Percentiles rank a stretch among this genome's conserved stretches.
phyloP scores from a whole-genome alignment of 1,140 invertebrate genomes.

The Tetramorium parvispinum region DNA sequence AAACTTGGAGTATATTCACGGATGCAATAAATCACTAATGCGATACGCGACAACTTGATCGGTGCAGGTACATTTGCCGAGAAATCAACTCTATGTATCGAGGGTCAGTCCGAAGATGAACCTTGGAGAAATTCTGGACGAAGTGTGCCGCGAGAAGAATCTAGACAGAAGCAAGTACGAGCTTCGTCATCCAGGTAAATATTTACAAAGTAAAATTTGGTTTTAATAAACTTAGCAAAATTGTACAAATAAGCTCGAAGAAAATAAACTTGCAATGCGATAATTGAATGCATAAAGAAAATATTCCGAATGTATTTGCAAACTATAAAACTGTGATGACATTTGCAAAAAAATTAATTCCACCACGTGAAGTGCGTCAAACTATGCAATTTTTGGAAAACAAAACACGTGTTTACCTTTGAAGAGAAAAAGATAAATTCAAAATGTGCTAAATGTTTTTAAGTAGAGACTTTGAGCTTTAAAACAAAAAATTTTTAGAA shows the following conservation, averaged over 20 bases:
- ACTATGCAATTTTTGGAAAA: no score
- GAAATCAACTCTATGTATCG: conserved; percentile 92
- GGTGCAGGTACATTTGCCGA: conserved; percentile 91
- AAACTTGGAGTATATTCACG: not conserved
- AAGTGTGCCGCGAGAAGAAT: conserved; percentile 93
- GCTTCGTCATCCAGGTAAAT: conserved; percentile 91
- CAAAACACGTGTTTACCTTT: no score
- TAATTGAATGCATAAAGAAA: not conserved
- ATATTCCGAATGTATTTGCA: not conserved
- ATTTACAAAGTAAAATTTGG: not conserved
- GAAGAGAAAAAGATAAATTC: no score
- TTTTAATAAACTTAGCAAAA: not conserved
- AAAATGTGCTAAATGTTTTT: no score
- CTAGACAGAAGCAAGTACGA: conserved; percentile 91
- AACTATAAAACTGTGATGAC: no score
- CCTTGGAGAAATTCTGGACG: conserved; percentile 89
- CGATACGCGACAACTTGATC: conserved; percentile 29
- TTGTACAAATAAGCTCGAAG: not conserved
- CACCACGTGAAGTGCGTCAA: no score
- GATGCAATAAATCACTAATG: not conserved
- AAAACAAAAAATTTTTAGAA: no score
- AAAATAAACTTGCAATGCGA: not conserved
- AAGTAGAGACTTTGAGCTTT: no score
- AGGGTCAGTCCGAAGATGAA: conserved; percentile 89
- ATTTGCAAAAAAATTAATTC: no score